phyloP scores from a whole-genome alignment of 2,797 vertebrate species.

The Sphenopsis melanotis region DNA sequence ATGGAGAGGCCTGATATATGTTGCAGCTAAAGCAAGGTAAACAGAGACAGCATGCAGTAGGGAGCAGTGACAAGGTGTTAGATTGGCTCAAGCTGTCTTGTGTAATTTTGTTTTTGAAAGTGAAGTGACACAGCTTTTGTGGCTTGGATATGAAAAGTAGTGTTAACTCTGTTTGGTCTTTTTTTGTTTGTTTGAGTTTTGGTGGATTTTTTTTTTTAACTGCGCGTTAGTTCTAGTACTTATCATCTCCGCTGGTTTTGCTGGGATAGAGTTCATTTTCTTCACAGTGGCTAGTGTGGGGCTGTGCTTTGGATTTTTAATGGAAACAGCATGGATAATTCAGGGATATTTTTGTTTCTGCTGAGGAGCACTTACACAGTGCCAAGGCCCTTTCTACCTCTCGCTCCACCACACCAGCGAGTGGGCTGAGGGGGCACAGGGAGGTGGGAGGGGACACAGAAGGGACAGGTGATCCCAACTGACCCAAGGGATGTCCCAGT shows the following conservation, averaged over 20 bases:
- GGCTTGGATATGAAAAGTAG: background rate
- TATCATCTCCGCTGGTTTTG: background rate
- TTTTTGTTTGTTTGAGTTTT: background rate
- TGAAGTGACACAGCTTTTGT: slow-evolving; percentile 17
- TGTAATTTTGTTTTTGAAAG: slow-evolving; percentile 46
- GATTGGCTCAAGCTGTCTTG: slow-evolving; percentile 64
- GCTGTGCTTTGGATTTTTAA: background rate
- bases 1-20: slow-evolving; percentile 21
- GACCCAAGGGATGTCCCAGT: no score
- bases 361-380: background rate
- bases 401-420: fast-evolving
- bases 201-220: background rate
- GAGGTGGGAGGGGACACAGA: background rate
- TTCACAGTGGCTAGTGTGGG: background rate
- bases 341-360: background rate
- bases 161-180: background rate
- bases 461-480: background rate
- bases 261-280: background rate
- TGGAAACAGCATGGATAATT: background rate
- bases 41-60: slow-evolving; percentile 54
- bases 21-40: slow-evolving; percentile 40
- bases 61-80: slow-evolving; percentile 56
- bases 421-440: background rate
- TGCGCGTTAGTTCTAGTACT: background rate
- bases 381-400: background rate